Evolutionary conservation across 2,797 vertebrate genomes (phyloP).

Genomic region (Phrynocephalus guinanensis): DNA sequence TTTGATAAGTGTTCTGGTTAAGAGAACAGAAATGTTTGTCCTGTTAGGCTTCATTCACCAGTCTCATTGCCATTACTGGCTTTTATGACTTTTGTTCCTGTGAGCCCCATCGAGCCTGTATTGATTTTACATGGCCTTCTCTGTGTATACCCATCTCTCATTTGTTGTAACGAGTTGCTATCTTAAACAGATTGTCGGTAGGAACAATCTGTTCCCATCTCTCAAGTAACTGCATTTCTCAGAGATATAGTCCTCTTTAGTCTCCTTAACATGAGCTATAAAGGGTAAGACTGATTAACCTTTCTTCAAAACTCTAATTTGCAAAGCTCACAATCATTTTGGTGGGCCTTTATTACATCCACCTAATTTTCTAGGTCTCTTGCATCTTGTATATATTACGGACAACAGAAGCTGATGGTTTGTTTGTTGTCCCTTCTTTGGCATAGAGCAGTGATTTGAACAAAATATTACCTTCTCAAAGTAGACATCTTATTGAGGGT

Average conservation of each 20-base stretch:
- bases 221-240: slow-evolving; percentile 22
- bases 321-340: neutral
- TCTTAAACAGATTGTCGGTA: slow-evolving; percentile 32
- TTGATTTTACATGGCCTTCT: slow-evolving; percentile 14
- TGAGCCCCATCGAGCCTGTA: slow-evolving; percentile 12
- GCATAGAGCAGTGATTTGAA: slow-evolving; percentile 5
- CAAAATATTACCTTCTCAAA: neutral
- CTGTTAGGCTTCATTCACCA: slow-evolving; percentile 22
- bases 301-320: slow-evolving; percentile 31
- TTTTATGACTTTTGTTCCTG: slow-evolving; percentile 24
- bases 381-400: neutral
- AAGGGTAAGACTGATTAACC: slow-evolving; percentile 31
- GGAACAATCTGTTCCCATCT: slow-evolving; percentile 31
- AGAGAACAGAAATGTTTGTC: neutral
- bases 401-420: neutral
- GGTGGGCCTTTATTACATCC: neutral
- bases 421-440: neutral
- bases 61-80: neutral
- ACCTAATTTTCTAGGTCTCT: slow-evolving; percentile 7
- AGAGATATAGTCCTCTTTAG: slow-evolving; percentile 7
- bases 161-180: slow-evolving; percentile 32
- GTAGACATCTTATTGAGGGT: neutral
- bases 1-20: neutral
- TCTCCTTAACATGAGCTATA: neutral
- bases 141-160: slow-evolving; percentile 12